Evolutionary conservation across 2,888 invertebrate genomes (phyloP), one percentile per base, ranked within the genome.

Genomic region (Andrena hattorfiana): DNA sequence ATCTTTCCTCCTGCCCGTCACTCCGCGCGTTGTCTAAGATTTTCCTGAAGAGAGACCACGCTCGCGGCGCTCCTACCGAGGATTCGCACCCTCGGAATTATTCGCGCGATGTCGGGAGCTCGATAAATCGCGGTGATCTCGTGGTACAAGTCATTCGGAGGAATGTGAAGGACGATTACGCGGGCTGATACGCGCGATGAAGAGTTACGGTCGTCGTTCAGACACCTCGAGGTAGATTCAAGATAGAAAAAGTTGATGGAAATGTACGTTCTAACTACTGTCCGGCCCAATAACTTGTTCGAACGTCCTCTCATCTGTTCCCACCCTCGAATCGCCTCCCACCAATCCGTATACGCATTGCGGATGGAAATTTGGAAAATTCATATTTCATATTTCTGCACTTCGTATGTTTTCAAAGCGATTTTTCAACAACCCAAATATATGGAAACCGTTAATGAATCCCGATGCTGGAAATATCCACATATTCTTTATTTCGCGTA

Each of bases 1-100:
- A 62, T 26, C 30, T 32, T 51, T 56, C 54, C 54, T 51, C 13
- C 10, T n/a, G 35, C 63, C 32, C 67, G 80, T 73, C 81, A 35
- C 13, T 13, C 16, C 10, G 35, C 20, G 10, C 10, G 30, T 7
- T 48, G 20, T 10, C 16, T n/a, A 20, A 62, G 51, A 54, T 68
- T 56, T 35, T 56, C 67, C 8, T 5, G 20, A 10, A n/a, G 13
- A 16, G 7, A n/a, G n/a, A 32, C n/a, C 35, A 16, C 10, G n/a
- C 56, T 20, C 54, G 62, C 5, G 4, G 6, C 16, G 23, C 0
- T 28, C 5, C 70, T 2, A 23, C 7, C 26, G n/a, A 20, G 3
- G 49, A 26, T 32, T 51, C 35, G 3, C n/a, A 6, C 8, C 10
- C 56, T 32, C 32, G 28, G 16, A 23, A 75, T 30, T 32, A 62